Evolutionary conservation across 2,888 invertebrate species (phyloP).

Genomic region (Thymelicus lineola): DNA sequence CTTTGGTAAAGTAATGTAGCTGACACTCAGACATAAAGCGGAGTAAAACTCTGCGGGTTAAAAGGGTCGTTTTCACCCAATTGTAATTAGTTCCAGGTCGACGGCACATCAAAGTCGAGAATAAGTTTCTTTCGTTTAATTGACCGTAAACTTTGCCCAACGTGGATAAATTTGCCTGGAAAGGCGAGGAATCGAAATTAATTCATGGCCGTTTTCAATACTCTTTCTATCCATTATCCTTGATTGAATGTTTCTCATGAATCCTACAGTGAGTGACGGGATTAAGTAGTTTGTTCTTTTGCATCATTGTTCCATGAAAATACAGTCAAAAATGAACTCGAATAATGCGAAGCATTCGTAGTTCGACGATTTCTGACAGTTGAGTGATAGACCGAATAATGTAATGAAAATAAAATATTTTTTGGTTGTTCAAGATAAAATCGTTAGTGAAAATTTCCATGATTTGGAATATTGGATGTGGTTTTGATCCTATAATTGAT

Average conservation of each 20-base stretch:
- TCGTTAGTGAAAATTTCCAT: too few relatives aligned
- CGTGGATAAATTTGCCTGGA: conserved; percentile 62
- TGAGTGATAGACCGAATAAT: too few relatives aligned
- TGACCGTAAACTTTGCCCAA: conserved; percentile 68
- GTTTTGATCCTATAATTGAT: too few relatives aligned
- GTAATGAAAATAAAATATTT: too few relatives aligned
- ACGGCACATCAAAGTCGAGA: conserved; percentile 71
- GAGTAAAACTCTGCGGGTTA: conserved; percentile 50
- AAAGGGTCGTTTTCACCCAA: conserved; percentile 65
- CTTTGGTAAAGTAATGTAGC: not conserved
- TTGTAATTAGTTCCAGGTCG: conserved; percentile 77
- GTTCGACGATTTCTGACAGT: too few relatives aligned
- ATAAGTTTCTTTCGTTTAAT: conserved; percentile 75
- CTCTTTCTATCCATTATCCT: too few relatives aligned
- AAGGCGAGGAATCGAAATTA: conserved; percentile 48
- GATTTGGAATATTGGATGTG: too few relatives aligned
- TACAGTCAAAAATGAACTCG: too few relatives aligned
- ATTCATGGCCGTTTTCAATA: conserved; percentile 44
- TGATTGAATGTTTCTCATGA: too few relatives aligned
- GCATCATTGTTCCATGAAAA: too few relatives aligned
- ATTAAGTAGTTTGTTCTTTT: not conserved
- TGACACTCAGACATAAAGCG: not conserved
- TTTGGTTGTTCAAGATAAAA: too few relatives aligned
- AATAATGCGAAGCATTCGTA: too few relatives aligned
- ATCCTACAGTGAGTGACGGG: not conserved